These are phyloP conservation scores for Peromyscus leucopus DNA, from an alignment of 2,113 vertebrate species.

Conservation along the genomic window DNA sequence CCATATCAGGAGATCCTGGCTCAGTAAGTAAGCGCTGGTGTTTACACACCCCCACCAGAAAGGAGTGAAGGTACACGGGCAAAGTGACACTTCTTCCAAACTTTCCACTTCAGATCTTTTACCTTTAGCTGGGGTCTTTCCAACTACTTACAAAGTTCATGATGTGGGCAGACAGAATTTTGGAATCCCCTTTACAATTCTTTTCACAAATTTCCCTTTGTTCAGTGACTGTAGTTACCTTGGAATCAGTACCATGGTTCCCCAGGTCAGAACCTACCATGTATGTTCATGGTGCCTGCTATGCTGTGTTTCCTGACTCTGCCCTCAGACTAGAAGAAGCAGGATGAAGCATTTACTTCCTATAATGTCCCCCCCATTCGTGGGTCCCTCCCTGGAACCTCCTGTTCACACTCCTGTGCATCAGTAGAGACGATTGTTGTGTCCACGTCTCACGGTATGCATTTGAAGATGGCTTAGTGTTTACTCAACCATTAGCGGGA, in stretches of 20 bases:
- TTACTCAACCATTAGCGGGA: neutral
- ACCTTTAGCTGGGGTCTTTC: neutral
- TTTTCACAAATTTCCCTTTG: constrained; percentile 12
- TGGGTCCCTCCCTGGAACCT: neutral
- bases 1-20: neutral
- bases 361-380: accelerated
- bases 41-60: neutral
- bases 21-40: neutral
- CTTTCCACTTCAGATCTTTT: neutral
- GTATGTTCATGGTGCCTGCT: neutral
- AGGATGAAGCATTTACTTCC: neutral
- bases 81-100: neutral
- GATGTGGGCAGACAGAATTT: neutral
- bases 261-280: neutral
- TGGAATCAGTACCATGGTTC: neutral
- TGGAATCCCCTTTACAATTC: neutral
- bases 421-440: neutral
- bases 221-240: neutral
- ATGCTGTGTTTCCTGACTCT: neutral
- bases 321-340: neutral
- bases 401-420: neutral
- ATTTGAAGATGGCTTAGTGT: neutral
- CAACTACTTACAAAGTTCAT: neutral
- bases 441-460: neutral
- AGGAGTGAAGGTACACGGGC: neutral